Conservation (phyloP, 2,888 invertebrate genomes). For the Synanthedon formicaeformis region DNA sequence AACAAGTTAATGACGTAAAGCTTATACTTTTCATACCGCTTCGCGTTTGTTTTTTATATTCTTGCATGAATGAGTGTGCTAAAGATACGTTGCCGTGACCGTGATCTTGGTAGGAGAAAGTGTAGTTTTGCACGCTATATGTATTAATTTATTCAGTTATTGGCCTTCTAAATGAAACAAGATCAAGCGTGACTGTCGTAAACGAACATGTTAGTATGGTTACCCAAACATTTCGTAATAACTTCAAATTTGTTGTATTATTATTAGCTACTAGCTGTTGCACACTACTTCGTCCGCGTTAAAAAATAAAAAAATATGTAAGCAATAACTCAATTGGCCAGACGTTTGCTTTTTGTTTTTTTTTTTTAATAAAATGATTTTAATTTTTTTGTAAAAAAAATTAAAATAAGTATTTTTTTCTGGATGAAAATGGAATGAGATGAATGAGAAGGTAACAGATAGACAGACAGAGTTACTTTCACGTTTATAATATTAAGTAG, state of each 20-base stretch:
- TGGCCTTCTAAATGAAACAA: neutral
- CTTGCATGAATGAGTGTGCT: neutral
- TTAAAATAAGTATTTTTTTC: too few species aligned
- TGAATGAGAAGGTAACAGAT: too few species aligned
- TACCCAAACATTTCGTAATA: neutral
- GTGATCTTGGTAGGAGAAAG: slow-evolving; percentile 11
- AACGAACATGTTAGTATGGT: neutral
- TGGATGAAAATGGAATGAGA: too few species aligned
- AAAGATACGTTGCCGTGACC: neutral
- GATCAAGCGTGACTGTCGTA: neutral
- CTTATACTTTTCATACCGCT: neutral
- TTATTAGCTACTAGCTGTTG: neutral
- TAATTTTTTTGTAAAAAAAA: too few species aligned
- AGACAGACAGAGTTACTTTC: too few species aligned
- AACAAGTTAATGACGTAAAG: neutral
- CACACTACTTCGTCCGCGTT: too few species aligned
- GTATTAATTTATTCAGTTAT: neutral
- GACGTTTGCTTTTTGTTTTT: too few species aligned
- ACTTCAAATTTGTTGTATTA: too few species aligned
- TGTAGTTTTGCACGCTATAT: slow-evolving; percentile 11
- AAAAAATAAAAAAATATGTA: too few species aligned
- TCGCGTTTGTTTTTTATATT: neutral
- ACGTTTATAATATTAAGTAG: too few species aligned
- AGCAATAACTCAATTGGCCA: too few species aligned
- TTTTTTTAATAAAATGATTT: too few species aligned